Conservation (phyloP, 2,113 vertebrate species). For the Prochilodus magdalenae region DNA sequence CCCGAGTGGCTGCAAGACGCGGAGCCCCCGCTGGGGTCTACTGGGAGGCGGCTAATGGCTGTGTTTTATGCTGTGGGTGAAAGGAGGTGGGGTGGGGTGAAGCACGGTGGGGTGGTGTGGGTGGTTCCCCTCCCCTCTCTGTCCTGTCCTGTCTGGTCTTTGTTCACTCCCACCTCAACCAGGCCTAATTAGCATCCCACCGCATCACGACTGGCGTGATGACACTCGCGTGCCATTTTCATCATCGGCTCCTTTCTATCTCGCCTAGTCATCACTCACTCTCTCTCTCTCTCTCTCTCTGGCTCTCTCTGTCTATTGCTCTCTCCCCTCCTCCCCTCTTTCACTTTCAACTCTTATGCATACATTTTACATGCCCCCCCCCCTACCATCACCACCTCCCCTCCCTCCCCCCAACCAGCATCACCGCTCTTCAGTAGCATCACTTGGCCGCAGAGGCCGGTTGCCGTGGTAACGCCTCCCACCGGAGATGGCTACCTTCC, state of each 20-base stretch:
- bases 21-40: not conserved
- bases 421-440: slow-evolving; percentile 72
- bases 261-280: slow-evolving; percentile 26
- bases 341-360: slow-evolving; percentile 59
- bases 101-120: not conserved
- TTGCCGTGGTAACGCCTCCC: slow-evolving; percentile 81
- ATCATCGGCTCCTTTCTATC: slow-evolving; percentile 33
- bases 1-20: not conserved
- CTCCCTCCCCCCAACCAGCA: too few species aligned
- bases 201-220: slow-evolving; percentile 33
- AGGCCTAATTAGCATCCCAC: slow-evolving; percentile 45
- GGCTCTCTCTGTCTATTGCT: not conserved
- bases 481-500: slow-evolving; percentile 80
- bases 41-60: not conserved
- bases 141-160: too few species aligned
- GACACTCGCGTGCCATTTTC: slow-evolving; percentile 46
- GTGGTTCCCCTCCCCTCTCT: not conserved
- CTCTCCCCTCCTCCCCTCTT: slow-evolving; percentile 8
- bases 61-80: not conserved
- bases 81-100: not conserved
- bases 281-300: slow-evolving; percentile 22
- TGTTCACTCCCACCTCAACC: slow-evolving; percentile 36
- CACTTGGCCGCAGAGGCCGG: slow-evolving; percentile 78
- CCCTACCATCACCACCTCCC: too few species aligned
- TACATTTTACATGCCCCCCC: slow-evolving; percentile 48